A percentile compares a stretch with the other conserved stretches of the same genome.
phyloP scores from a whole-genome alignment of 2,113 vertebrate species.

The Tonatia bakeri region DNA sequence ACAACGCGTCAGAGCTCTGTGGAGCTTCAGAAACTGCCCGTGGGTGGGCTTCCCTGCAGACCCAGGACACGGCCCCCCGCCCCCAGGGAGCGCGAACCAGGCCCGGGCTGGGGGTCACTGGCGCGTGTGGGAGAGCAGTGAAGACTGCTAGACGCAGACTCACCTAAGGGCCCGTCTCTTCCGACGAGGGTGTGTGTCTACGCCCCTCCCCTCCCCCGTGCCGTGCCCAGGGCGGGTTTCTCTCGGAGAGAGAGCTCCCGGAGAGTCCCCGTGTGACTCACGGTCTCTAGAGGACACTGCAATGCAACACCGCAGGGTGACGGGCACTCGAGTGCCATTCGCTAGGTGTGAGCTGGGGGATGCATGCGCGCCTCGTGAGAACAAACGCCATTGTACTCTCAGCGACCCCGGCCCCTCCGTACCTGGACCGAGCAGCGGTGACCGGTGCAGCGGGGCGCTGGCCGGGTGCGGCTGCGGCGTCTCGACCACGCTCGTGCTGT shows the following conservation, averaged over 20 bases:
- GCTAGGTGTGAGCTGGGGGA: rapidly evolving
- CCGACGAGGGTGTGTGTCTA: neutral
- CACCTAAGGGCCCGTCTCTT: rapidly evolving
- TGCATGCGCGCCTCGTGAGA: rapidly evolving
- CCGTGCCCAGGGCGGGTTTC: neutral
- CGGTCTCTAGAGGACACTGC: neutral
- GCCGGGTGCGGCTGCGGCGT: slow-evolving; percentile 85
- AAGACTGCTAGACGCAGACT: neutral
- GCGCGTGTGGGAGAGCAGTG: neutral
- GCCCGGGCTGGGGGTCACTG: neutral
- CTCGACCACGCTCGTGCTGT: slow-evolving; percentile 85
- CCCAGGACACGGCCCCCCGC: too few relatives aligned
- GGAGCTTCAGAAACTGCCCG: neutral
- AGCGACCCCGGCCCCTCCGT: slow-evolving; percentile 25
- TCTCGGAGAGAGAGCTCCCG: neutral
- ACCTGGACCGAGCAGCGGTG: slow-evolving; percentile 92
- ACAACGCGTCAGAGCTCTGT: neutral
- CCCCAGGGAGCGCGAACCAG: neutral
- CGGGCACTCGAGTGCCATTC: rapidly evolving
- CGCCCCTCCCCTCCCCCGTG: too few relatives aligned
- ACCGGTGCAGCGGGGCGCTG: slow-evolving; percentile 87
- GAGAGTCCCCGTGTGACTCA: neutral
- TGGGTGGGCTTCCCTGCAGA: too few relatives aligned
- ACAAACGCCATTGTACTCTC: neutral
- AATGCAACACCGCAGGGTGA: rapidly evolving